A percentile compares a stretch with the other conserved stretches of the same genome.
Conservation (phyloP, 2,797 vertebrate genomes). For the Lutjanus campechanus region DNA sequence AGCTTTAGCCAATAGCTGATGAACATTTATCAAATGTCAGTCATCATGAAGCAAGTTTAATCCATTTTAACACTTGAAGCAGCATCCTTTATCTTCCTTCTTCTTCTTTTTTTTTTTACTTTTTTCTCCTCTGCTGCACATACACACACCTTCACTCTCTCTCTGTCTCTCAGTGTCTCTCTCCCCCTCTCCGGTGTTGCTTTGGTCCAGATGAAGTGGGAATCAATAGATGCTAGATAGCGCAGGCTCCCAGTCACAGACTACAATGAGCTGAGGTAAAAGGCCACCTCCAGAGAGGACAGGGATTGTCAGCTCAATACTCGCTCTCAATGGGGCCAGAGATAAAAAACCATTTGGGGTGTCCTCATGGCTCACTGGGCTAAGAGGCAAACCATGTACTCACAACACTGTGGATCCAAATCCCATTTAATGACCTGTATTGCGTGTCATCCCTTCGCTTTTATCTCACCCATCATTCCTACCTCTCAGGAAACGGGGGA, state of each 20-base stretch:
- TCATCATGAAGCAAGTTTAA: conserved; percentile 24
- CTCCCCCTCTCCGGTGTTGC: conserved; percentile 42
- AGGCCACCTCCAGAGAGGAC: conserved; percentile 79
- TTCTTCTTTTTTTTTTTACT: neutral
- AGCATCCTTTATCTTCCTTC: conserved; percentile 22
- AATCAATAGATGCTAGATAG: conserved; percentile 85
- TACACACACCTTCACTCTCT: conserved; percentile 11
- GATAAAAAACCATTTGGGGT: conserved; percentile 81
- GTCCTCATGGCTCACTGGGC: conserved; percentile 79
- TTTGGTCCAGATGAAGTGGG: conserved; percentile 78
- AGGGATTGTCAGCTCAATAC: conserved; percentile 82
- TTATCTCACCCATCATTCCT: conserved; percentile 61
- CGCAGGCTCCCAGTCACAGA: conserved; percentile 70
- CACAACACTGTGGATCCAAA: conserved; percentile 71
- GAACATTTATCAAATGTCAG: conserved; percentile 17
- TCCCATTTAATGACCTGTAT: conserved; percentile 78
- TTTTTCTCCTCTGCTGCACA: conserved; percentile 28
- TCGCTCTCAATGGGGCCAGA: conserved; percentile 72
- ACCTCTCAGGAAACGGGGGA: conserved; percentile 41
- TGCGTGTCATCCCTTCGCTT: conserved; percentile 68
- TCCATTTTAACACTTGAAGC: conserved; percentile 51
- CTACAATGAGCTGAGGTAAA: conserved; percentile 82
- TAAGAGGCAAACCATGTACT: conserved; percentile 76
- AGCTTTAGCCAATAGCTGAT: neutral
- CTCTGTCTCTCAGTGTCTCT: conserved; percentile 33